phyloP scores from a whole-genome alignment of 37 sponge, comb jelly and placozoan species.

The Lycopodina hypogea region DNA sequence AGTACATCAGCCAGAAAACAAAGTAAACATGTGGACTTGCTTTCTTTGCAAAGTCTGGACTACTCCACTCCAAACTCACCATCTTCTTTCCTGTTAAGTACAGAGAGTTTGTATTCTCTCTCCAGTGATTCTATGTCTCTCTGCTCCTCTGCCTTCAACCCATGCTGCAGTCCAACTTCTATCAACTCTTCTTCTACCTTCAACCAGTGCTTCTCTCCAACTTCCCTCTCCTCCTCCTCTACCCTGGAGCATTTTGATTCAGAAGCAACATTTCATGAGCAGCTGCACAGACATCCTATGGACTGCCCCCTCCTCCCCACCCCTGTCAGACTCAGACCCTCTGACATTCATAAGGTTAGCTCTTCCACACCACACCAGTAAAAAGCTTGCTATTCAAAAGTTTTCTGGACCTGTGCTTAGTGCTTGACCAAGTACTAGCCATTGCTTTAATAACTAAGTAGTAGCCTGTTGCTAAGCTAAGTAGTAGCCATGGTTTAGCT shows the following conservation, averaged over 20 bases:
- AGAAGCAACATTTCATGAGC: neutral
- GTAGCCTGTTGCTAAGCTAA: too few species aligned
- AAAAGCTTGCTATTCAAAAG: too few species aligned
- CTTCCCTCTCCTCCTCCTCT: too few species aligned
- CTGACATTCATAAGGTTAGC: neutral
- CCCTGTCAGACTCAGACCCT: conserved; percentile 10
- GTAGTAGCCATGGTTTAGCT: too few species aligned
- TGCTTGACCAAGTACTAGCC: too few species aligned
- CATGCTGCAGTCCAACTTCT: neutral
- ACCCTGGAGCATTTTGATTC: too few species aligned
- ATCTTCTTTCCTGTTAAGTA: neutral
- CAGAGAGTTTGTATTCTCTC: neutral
- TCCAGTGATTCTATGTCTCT: conserved; percentile 18
- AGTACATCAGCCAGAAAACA: too few species aligned
- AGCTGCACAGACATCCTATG: neutral
- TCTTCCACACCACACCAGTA: too few species aligned
- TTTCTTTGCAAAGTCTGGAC: neutral
- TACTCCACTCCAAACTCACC: conserved; percentile 1
- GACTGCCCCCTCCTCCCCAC: neutral
- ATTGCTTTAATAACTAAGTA: too few species aligned
- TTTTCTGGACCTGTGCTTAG: too few species aligned
- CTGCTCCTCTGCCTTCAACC: conserved; percentile 17
- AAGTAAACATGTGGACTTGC: neutral
- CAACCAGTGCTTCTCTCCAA: neutral
- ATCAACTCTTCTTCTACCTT: neutral